These are phyloP conservation scores for Haliclona indistincta DNA, from an alignment of 37 sponge, comb jelly and placozoan genomes.

Conservation along the genomic window DNA sequence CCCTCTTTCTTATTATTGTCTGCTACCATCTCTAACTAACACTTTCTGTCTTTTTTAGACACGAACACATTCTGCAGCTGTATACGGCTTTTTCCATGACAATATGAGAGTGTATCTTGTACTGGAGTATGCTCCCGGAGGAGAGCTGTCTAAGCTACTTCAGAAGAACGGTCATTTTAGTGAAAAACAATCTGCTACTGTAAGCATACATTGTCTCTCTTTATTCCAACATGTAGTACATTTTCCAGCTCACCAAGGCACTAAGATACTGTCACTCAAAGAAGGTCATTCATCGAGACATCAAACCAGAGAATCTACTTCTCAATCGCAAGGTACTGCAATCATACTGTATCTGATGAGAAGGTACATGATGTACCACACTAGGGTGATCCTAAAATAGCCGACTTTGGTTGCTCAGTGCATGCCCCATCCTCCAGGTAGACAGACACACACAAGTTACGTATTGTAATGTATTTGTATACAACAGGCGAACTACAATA, in stretches of 20 bases:
- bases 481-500: slow-evolving; percentile 76
- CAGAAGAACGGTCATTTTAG: slow-evolving; percentile 68
- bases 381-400: slow-evolving; percentile 93
- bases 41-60: slow-evolving; percentile 49
- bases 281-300: slow-evolving; percentile 98
- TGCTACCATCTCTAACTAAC: neutral
- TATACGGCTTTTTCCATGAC: slow-evolving; percentile 98
- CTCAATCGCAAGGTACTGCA: slow-evolving; percentile 59
- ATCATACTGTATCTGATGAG: neutral
- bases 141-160: slow-evolving; percentile 94
- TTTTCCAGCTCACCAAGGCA: slow-evolving; percentile 91
- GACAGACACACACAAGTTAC: slow-evolving; percentile 21
- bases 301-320: slow-evolving; percentile 98
- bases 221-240: slow-evolving; percentile 60
- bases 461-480: neutral
- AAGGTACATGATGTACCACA: too few relatives aligned
- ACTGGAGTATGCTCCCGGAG: slow-evolving; percentile 94
- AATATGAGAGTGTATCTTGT: slow-evolving; percentile 90
- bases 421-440: slow-evolving; percentile 95
- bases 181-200: slow-evolving; percentile 85
- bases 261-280: slow-evolving; percentile 96
- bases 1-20: neutral
- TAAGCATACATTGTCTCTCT: slow-evolving; percentile 22
- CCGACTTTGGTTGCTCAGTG: slow-evolving; percentile 99
- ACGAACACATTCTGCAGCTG: slow-evolving; percentile 90